These are phyloP conservation scores for Corythoichthys haematopterus DNA, from an alignment of 2,113 vertebrate species.

Conservation along the genomic window DNA sequence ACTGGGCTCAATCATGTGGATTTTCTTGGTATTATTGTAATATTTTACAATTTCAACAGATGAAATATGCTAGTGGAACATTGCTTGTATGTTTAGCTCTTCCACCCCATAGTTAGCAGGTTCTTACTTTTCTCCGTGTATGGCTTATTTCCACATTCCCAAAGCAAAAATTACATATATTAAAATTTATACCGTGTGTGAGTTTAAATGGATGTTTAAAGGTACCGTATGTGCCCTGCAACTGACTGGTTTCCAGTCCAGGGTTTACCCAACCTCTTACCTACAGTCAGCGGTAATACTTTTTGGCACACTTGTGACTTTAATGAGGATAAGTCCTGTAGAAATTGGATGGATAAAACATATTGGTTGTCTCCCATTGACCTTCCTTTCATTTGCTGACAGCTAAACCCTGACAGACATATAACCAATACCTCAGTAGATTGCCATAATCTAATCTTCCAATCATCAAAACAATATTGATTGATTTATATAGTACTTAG, in stretches of 20 bases:
- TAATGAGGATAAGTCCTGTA: neutral
- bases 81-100: neutral
- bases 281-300: neutral
- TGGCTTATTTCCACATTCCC: neutral
- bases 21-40: neutral
- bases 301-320: neutral
- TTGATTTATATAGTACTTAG: neutral
- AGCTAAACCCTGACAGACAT: neutral
- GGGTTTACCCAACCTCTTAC: neutral
- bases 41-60: neutral
- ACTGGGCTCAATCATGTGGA: neutral
- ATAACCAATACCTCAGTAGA: conserved; percentile 9
- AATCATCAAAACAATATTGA: conserved; percentile 7
- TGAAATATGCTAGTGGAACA: neutral
- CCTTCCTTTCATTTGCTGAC: conserved; percentile 19
- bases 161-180: neutral
- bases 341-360: neutral
- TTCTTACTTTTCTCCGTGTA: neutral
- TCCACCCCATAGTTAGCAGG: neutral
- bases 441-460: conserved; percentile 9
- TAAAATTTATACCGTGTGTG: neutral
- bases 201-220: no score
- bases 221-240: neutral
- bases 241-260: neutral
- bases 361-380: conserved; percentile 6